Percentiles rank a stretch among this genome's conserved stretches.
phyloP scores from a whole-genome alignment of 2,113 vertebrate species.

The Phrynosoma platyrhinos region DNA sequence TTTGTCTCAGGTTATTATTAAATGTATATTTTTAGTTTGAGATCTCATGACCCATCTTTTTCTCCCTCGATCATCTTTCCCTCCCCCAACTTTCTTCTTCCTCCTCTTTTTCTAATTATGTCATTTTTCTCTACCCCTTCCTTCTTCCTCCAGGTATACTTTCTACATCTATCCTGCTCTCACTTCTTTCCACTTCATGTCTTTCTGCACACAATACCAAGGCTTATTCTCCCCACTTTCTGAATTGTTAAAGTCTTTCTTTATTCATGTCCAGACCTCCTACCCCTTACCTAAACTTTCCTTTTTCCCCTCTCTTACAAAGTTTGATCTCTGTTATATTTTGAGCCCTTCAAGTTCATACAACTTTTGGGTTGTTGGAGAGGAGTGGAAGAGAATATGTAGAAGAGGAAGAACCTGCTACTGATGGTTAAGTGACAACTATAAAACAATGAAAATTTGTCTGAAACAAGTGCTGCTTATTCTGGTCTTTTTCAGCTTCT shows the following conservation, averaged over 20 bases:
- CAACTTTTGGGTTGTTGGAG: conserved; percentile 51
- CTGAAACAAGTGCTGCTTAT: conserved; percentile 65
- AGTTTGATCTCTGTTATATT: conserved; percentile 76
- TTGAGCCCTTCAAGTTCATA: conserved; percentile 79
- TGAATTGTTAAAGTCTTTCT: conserved; percentile 80
- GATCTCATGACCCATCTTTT: conserved; percentile 65
- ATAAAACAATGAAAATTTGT: conserved; percentile 76
- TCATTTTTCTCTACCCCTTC: conserved; percentile 58
- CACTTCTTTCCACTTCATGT: conserved; percentile 72
- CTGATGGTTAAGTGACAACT: conserved; percentile 49
- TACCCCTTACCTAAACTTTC: conserved; percentile 81
- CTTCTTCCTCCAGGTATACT: conserved; percentile 76
- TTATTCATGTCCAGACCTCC: conserved; percentile 79
- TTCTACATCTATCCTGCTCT: conserved; percentile 66
- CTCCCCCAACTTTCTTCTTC: conserved; percentile 30
- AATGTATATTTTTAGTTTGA: conserved; percentile 32
- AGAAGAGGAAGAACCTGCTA: conserved; percentile 63
- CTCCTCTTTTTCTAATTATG: conserved; percentile 73
- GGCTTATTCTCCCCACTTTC: conserved; percentile 59
- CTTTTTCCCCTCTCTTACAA: conserved; percentile 79
- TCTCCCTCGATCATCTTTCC: conserved; percentile 35
- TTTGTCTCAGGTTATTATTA: conserved; percentile 57
- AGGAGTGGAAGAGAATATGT: not conserved
- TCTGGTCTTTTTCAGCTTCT: conserved; percentile 47
- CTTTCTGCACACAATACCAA: conserved; percentile 78